Percentiles rank a stretch among this genome's conserved stretches.
Evolutionary conservation across 2,113 vertebrate genomes (phyloP).

Genomic region (Pimephales promelas): DNA sequence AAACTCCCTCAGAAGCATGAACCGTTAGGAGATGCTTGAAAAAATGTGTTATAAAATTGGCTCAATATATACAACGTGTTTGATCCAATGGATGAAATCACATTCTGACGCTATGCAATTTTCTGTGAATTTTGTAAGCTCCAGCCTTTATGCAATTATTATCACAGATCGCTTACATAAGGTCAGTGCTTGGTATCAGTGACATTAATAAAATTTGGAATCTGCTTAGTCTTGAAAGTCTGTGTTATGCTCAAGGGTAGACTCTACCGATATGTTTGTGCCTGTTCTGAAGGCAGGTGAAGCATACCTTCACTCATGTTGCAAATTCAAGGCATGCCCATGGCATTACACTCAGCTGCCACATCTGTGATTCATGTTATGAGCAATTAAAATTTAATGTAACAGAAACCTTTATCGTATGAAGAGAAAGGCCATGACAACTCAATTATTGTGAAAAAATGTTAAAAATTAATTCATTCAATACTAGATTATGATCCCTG

Average conservation of each 20-base stretch:
- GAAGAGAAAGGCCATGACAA: neutral
- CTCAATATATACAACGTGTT: neutral
- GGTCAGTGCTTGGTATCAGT: neutral
- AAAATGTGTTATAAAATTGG: neutral
- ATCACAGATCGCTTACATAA: neutral
- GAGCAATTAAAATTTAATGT: neutral
- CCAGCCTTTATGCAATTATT: neutral
- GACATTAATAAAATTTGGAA: constrained; percentile 46
- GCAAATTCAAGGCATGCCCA: neutral
- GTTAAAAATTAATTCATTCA: neutral
- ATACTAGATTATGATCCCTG: neutral
- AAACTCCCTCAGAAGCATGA: neutral
- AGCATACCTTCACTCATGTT: constrained; percentile 21
- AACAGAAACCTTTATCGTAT: neutral
- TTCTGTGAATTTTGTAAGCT: neutral
- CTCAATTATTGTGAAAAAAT: neutral
- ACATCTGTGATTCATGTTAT: neutral
- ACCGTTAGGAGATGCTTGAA: too few relatives aligned
- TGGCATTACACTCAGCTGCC: neutral
- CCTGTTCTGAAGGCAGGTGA: constrained; percentile 41
- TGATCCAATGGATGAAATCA: neutral
- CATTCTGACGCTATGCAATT: neutral
- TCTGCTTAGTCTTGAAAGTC: constrained; percentile 54
- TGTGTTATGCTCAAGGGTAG: constrained; percentile 13
- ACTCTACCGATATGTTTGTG: constrained; percentile 31